Percentiles rank a stretch among this genome's conserved stretches.
phyloP scores from a whole-genome alignment of 1,140 invertebrate genomes.

The Asobara japonica region DNA sequence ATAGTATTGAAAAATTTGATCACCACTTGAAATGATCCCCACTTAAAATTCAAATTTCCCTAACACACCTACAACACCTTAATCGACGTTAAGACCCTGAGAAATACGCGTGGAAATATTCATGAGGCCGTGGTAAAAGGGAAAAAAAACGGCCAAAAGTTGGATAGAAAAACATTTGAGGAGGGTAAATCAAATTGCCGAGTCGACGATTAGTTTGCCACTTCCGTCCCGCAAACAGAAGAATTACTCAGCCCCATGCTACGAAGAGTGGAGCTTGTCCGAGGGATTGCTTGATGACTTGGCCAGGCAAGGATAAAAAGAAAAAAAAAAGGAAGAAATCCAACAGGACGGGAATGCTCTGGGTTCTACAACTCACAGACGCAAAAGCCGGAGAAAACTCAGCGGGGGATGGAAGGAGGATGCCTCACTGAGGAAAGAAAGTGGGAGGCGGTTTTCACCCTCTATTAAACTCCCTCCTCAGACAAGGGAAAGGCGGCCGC shows the following conservation, averaged over 20 bases:
- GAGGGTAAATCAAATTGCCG: constrained; percentile 36
- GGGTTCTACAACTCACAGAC: constrained; percentile 33
- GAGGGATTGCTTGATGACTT: constrained; percentile 41
- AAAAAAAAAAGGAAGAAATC: constrained; percentile 21
- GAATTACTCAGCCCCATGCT: constrained; percentile 31
- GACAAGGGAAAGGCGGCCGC: constrained; percentile 65
- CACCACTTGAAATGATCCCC: no score
- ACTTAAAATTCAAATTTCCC: no score
- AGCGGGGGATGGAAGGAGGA: constrained; percentile 1
- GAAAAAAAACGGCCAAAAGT: background rate
- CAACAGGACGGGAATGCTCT: constrained; percentile 35
- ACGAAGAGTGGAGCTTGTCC: constrained; percentile 33
- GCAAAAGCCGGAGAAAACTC: constrained; percentile 29
- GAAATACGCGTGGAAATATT: background rate
- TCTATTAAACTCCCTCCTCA: constrained; percentile 65
- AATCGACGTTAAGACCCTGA: background rate
- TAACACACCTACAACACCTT: background rate
- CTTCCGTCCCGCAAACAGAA: constrained; percentile 40
- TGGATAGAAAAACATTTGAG: constrained; percentile 12
- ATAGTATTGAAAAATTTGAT: no score
- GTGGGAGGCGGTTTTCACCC: constrained; percentile 63
- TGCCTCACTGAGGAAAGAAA: constrained; percentile 33
- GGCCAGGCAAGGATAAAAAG: background rate
- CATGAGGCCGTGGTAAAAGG: constrained; percentile 12
- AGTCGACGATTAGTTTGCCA: constrained; percentile 41